Percentiles rank a stretch among this genome's conserved stretches.
These are phyloP conservation scores for Phymanthus crucifer DNA, from an alignment of 92 coral and sea anemone species.

Conservation along the genomic window DNA sequence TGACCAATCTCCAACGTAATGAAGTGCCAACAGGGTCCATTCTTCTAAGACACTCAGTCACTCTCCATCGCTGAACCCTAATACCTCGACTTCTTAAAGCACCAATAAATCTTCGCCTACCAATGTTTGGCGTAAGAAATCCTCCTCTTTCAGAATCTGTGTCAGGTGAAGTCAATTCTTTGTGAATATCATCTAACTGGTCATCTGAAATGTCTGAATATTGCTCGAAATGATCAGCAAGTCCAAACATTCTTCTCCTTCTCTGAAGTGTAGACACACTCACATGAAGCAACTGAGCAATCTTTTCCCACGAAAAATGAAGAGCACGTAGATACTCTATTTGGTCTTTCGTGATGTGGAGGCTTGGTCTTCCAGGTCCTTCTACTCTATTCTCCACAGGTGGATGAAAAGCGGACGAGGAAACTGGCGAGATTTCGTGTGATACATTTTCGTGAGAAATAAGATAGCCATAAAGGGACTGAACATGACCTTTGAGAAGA, in stretches of 20 bases:
- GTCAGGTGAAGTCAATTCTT: conserved; percentile 8
- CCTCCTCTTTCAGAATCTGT: conserved; percentile 23
- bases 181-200: conserved; percentile 46
- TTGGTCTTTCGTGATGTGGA: conserved; percentile 57
- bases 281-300: conserved; percentile 50
- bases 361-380: conserved; percentile 56
- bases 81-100: conserved; percentile 51
- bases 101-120: conserved; percentile 59
- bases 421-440: not conserved
- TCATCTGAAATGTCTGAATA: conserved; percentile 53
- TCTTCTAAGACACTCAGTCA: conserved; percentile 22
- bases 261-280: conserved; percentile 53
- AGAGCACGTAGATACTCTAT: conserved; percentile 57
- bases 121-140: conserved; percentile 58
- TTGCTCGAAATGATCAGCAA: conserved; percentile 35
- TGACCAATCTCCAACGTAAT: conserved; percentile 56
- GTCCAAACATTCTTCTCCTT: conserved; percentile 50
- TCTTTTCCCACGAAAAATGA: conserved; percentile 56
- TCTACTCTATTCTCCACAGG: not conserved
- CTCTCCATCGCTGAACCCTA: conserved; percentile 46
- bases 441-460: conserved; percentile 1
- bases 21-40: conserved; percentile 63
- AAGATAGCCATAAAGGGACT: not conserved
- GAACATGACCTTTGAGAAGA: conserved; percentile 18
- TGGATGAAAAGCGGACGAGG: conserved; percentile 6